Percentiles rank a stretch among this genome's conserved stretches.
Evolutionary conservation across 1,140 invertebrate genomes (phyloP).

Genomic region (Xylocopa sonorina): DNA sequence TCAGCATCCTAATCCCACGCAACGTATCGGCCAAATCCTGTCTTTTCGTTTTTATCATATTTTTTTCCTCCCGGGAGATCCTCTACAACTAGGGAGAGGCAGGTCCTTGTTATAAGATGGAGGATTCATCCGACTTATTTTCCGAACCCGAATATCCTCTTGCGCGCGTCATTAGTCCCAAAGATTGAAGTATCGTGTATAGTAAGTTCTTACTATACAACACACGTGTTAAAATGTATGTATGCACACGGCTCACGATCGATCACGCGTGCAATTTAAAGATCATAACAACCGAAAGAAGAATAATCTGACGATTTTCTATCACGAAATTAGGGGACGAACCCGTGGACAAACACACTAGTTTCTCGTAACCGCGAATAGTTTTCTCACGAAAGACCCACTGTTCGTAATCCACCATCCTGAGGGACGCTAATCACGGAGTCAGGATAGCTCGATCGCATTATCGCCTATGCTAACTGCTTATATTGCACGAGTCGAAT

Average conservation of each 20-base stretch:
- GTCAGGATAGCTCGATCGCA: slow-evolving; percentile 2
- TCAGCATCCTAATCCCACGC: slow-evolving; percentile 60
- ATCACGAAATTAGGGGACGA: not conserved
- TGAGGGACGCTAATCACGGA: slow-evolving; percentile 38
- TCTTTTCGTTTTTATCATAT: slow-evolving; percentile 29
- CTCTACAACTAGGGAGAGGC: slow-evolving; percentile 59
- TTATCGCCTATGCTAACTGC: slow-evolving; percentile 20
- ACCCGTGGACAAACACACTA: slow-evolving; percentile 8
- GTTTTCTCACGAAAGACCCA: slow-evolving; percentile 20
- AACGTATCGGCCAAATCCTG: slow-evolving; percentile 65
- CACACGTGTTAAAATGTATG: slow-evolving; percentile 43
- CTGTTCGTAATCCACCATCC: slow-evolving; percentile 34
- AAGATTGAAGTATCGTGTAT: slow-evolving; percentile 45
- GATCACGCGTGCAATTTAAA: slow-evolving; percentile 18
- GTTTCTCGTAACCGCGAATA: slow-evolving; percentile 19
- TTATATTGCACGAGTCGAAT: slow-evolving; percentile 24
- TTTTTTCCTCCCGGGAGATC: slow-evolving; percentile 45
- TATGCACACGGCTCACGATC: slow-evolving; percentile 49
- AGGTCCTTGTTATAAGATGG: slow-evolving; percentile 51
- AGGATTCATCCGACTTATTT: slow-evolving; percentile 48
- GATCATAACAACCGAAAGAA: slow-evolving; percentile 18
- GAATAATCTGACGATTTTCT: slow-evolving; percentile 22
- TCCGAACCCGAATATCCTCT: slow-evolving; percentile 54
- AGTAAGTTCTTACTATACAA: slow-evolving; percentile 27
- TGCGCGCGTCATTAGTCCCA: slow-evolving; percentile 39